These are phyloP conservation scores for Cossypha caffra DNA, from an alignment of 2,797 vertebrate genomes.

Conservation along the genomic window DNA sequence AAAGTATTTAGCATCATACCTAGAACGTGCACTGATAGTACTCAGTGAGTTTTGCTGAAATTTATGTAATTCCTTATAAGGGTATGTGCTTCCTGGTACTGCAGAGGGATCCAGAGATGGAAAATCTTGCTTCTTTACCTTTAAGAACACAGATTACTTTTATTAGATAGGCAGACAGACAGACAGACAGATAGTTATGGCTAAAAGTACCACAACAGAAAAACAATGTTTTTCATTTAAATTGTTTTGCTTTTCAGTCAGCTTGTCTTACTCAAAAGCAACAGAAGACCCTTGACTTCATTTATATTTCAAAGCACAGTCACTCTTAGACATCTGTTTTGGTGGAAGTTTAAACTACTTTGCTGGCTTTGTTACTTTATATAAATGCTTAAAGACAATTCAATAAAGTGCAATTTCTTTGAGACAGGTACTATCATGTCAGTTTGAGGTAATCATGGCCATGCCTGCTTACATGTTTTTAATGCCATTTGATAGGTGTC, in stretches of 20 bases:
- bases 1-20: conserved; percentile 14
- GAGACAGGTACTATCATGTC: conserved; percentile 75
- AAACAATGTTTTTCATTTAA: conserved; percentile 73
- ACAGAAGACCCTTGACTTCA: conserved; percentile 72
- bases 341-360: conserved; percentile 64
- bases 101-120: neutral
- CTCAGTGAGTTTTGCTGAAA: neutral
- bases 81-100: neutral
- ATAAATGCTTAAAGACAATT: conserved; percentile 68
- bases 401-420: conserved; percentile 58
- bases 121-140: conserved; percentile 8
- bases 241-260: conserved; percentile 70
- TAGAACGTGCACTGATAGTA: neutral
- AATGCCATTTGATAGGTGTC: conserved; percentile 71
- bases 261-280: conserved; percentile 75
- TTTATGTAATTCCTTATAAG: neutral
- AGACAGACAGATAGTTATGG: conserved; percentile 60
- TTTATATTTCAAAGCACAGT: conserved; percentile 73
- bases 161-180: conserved; percentile 39
- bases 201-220: conserved; percentile 50
- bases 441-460: conserved; percentile 62
- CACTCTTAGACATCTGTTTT: conserved; percentile 71
- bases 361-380: conserved; percentile 54
- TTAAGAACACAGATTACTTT: conserved; percentile 44
- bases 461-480: conserved; percentile 72